Evolutionary conservation across 2,888 invertebrate species (phyloP).

Genomic region (Oscheius myriophilus): DNA sequence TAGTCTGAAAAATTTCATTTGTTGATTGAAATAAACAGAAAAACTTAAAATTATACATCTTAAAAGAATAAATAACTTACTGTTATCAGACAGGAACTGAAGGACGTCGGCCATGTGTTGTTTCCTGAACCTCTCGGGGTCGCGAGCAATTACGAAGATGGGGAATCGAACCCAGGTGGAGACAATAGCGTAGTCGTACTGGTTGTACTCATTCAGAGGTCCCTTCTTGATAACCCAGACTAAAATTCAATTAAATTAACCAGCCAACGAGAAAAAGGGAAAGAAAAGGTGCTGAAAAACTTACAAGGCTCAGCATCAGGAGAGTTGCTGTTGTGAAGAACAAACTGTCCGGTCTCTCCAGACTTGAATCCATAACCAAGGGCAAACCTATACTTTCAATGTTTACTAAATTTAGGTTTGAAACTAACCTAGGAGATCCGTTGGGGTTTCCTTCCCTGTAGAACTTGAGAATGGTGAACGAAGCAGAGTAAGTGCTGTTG

Average conservation of each 20-base stretch:
- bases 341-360: constrained; percentile 71
- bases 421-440: constrained; percentile 63
- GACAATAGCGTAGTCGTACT: constrained; percentile 71
- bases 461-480: constrained; percentile 71
- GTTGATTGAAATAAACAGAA: too few species aligned
- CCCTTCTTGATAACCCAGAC: constrained; percentile 72
- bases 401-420: neutral
- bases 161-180: constrained; percentile 69
- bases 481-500: constrained; percentile 71
- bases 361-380: constrained; percentile 71
- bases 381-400: constrained; percentile 59
- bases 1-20: constrained; percentile 59
- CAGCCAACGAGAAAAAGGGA: too few species aligned
- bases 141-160: constrained; percentile 70
- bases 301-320: constrained; percentile 71
- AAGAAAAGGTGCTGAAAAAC: too few species aligned
- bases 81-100: constrained; percentile 70
- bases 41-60: too few species aligned
- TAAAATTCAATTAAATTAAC: constrained; percentile 40
- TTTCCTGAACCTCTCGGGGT: constrained; percentile 68
- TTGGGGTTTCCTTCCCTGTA: constrained; percentile 71
- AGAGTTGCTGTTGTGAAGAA: constrained; percentile 70
- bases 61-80: constrained; percentile 47
- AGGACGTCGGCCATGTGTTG: constrained; percentile 70
- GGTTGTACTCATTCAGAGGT: constrained; percentile 71